Percentiles rank a stretch among this genome's conserved stretches.
Evolutionary conservation across 1,140 invertebrate genomes (phyloP).

Genomic region (Andrena cerasifolii): DNA sequence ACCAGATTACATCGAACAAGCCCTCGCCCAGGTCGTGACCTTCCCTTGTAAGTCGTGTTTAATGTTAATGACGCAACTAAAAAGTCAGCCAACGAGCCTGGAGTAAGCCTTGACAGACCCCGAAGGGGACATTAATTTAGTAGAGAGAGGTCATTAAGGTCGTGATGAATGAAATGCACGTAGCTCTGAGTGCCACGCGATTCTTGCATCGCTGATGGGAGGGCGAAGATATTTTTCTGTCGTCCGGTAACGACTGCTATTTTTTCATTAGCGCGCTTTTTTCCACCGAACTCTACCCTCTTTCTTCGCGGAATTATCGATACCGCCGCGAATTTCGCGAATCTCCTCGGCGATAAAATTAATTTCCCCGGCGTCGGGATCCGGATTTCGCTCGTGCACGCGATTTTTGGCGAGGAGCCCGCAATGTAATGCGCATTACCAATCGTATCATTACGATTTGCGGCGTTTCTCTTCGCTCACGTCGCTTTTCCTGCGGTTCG

Average conservation of each 20-base stretch:
- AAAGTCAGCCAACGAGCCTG: background rate
- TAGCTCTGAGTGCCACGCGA: conserved; percentile 11
- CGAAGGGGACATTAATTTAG: conserved; percentile 22
- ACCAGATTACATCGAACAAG: too few relatives aligned
- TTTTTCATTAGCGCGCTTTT: background rate
- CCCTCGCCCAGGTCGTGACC: background rate
- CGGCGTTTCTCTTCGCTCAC: conserved; percentile 1
- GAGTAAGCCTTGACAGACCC: background rate
- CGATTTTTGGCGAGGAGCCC: conserved; percentile 36
- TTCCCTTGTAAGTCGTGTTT: background rate
- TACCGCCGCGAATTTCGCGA: background rate
- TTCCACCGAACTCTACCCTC: background rate
- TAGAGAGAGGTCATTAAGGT: conserved; percentile 20
- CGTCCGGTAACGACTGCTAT: background rate
- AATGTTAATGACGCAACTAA: conserved; percentile 4
- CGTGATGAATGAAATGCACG: conserved; percentile 23
- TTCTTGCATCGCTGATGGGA: conserved; percentile 25
- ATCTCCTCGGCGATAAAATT: conserved; percentile 30
- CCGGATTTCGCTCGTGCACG: background rate
- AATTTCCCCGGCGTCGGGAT: conserved; percentile 5
- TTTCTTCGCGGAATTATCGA: background rate
- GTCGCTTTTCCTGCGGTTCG: conserved; percentile 20
- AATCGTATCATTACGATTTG: conserved; percentile 53
- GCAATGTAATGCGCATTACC: conserved; percentile 24
- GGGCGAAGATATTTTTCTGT: conserved; percentile 30